Base-by-base conservation (phyloP, 2,888 invertebrate genomes). In the Subacronicta megacephala region DNA sequence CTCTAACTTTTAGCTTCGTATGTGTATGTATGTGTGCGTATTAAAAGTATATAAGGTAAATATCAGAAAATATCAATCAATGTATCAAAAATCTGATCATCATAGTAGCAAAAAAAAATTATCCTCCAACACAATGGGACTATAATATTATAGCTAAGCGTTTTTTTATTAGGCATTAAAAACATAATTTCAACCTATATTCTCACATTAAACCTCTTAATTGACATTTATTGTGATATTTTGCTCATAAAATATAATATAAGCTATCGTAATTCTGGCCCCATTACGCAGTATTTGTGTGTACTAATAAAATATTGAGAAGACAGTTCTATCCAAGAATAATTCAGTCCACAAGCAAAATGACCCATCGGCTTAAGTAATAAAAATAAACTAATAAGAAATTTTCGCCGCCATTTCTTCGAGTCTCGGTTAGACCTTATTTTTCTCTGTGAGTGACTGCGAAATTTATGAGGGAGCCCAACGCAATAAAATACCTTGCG, bases 401-500 rank as follows among this genome's bases (percentile, higher is more conserved):
- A 85, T 88, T 84, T 88, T 88, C 89, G 82, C 88, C 83, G 86
- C 90, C 91, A 89, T 90, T 92, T 90, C 83, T 85, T 82, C 81
- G 80, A 84, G 83, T 78, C 74, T 72, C 80, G 76, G 83, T 81
- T 85, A 88, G 88, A 87, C 89, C 89, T 89, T 93, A 92, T 93
- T 93, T 93, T 93, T 92, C 90, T 89, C 88, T 82, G 87, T 88
- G 92, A 91, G 87, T 90, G 92, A 91, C 91, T 88, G 85, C 82
- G 83, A 87, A 94, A 94, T 93, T 93, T 93, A 93, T 91, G 93
- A 84, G 90, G 84, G 89, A 88, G 87, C 92, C 92, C 88, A 88
- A 89, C 89, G 93, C 90, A 93, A 93, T 93, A 93, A 94, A 94
- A 93, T 92, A 93, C 93, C 93, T 92, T 90, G 91, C 81, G 89